Base-by-base conservation (phyloP, 1,140 invertebrate species). In the Zaprionus gabonicus region DNA sequence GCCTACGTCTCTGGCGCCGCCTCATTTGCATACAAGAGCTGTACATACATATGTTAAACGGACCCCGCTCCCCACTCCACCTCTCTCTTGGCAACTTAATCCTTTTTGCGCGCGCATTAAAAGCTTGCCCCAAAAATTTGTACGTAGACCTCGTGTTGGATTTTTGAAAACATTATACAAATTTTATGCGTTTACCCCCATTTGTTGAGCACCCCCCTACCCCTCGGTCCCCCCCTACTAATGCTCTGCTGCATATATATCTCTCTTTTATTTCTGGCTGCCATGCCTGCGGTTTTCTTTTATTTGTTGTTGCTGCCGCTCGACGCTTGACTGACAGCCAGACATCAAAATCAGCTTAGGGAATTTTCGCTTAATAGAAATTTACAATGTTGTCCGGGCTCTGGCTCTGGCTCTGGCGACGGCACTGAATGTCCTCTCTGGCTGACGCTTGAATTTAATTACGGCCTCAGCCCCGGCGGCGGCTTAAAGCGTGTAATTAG, bases 311-410 rank as follows among this genome's bases (percentile, higher is more conserved):
- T 60, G 31, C 41, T 46, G 20, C 53, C 63, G 62, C 72, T 23
- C 76, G 67, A 63, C 76, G 72, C 79, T 79, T 71, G 77, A 73
- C 58, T 73, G 75, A 81, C 77, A 81, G 76, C 66, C 77, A 79
- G 79, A 81, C 79, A 81, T 81, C 79, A 81, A 81, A 81, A 81
- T 81, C 77, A 81, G 79, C 79, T 81, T 81, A 81, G 79, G 79
- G 77, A 81, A 81, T 81, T 81, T 75, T 70, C 79, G 77, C 72
- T 79, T 79, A 79, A 81, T 81, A 79, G 79, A 81, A 78, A 81
- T 81, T 81, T 81, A 81, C 79, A 81, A 81, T 81, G 67, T 80
- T 78, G 76, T 75, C 56, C 70, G 66, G 34, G 27, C 63, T 23
- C 23, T 23, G 23, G 23, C 23, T 23, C 23, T 20, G 28, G 12